Base-by-base conservation (phyloP, 2,888 invertebrate species). In the Eristalis intricaria region DNA sequence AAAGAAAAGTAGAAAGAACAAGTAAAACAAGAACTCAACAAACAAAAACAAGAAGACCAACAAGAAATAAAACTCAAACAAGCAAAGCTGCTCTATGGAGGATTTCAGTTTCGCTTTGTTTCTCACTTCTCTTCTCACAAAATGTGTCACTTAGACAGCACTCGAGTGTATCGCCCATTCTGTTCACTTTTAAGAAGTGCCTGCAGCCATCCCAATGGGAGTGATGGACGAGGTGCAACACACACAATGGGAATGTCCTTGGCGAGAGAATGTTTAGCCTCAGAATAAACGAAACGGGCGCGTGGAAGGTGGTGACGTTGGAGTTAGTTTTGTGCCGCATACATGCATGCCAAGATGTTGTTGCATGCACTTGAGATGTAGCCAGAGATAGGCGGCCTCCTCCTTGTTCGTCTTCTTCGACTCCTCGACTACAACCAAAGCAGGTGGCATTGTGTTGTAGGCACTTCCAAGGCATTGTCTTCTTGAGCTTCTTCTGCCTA, bases 141-240 rank as follows among this genome's bases (percentile, higher is more conserved):
- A 86, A 86, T 86, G 85, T 86, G 85, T 86, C 82, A 86, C 85
- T 83, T 82, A 86, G 85, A 82, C 85, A 86, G 65, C 65, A 74
- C 65, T 86, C 23, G 65, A 82, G 77, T 82, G 69, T 61, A 78
- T 74, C 82, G 64, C 71, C 76, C 73, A 64, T 85, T 71, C 75
- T 81, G 71, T 58, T 23, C 65, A 60, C 76, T 82, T 85, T 73
- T 73, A 64, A 76, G 64, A 56, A 71, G n/a, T 69, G 76, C 85
- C 82, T 68, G 76, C 64, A 85, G 85, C 65, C 81, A 77, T 76
- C 76, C 64, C 35, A 66, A 65, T 81, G 76, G 80, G 69, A 74
- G 65, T 83, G 77, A 86, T 82, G 85, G 82, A 78, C 82, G 75
- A 77, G 77, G 60, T 82, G 73, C 71, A 74, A 38, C 63, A 58